Percentiles rank a stretch among this genome's conserved stretches.
These are phyloP conservation scores for Adoxophyes honmai DNA, from an alignment of 1,140 invertebrate species.

Conservation along the genomic window DNA sequence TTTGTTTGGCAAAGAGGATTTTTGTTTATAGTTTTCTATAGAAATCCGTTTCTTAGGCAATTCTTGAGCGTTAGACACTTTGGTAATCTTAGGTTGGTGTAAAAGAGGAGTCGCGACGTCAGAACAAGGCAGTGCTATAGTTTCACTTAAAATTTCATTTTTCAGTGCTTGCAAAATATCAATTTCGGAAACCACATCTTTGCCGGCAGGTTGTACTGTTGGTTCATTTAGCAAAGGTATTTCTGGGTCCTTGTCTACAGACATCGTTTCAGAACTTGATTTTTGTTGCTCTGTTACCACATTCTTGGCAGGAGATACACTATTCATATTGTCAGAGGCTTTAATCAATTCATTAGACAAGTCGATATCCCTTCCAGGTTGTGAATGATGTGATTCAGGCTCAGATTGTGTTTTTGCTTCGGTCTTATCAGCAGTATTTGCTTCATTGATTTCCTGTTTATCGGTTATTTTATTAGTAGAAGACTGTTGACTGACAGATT, in stretches of 20 bases:
- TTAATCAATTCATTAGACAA: not conserved
- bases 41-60: constrained; percentile 66
- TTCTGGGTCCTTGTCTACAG: constrained; percentile 20
- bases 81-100: constrained; percentile 63
- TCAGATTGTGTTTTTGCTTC: not conserved
- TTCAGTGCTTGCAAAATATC: constrained; percentile 73
- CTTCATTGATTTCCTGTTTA: too few relatives aligned
- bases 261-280: not conserved
- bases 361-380: not conserved
- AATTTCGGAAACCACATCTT: constrained; percentile 58
- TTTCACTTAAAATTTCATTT: constrained; percentile 65
- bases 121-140: constrained; percentile 32
- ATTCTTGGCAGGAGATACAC: not conserved
- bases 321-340: too few relatives aligned
- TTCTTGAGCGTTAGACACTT: constrained; percentile 58
- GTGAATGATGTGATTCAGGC: not conserved
- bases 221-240: constrained; percentile 55
- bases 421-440: not conserved
- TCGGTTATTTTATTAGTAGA: too few relatives aligned
- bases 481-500: not conserved
- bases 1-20: constrained; percentile 28
- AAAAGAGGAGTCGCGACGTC: constrained; percentile 45
- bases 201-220: constrained; percentile 24
- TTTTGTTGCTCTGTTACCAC: not conserved
- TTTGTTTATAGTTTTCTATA: constrained; percentile 73